Evolutionary conservation across 1,140 invertebrate species (phyloP).

Genomic region (Geopemphigus sp.): DNA sequence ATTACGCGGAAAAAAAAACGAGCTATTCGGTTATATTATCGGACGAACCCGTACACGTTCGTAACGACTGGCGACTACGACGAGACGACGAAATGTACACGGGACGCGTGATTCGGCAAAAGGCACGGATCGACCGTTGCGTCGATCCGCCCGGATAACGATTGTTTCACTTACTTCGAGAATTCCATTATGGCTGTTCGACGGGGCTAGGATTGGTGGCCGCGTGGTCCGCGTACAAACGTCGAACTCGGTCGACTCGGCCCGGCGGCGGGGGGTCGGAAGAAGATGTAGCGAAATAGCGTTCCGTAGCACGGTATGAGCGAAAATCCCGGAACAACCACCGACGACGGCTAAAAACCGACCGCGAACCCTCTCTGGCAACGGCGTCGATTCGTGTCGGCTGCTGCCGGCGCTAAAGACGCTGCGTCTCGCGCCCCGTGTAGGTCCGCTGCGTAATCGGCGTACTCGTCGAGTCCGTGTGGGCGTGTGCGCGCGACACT

Average conservation of each 20-base stretch:
- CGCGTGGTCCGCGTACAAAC: background rate
- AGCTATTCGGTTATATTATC: conserved; percentile 35
- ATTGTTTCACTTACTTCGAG: conserved; percentile 23
- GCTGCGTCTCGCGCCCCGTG: too few relatives aligned
- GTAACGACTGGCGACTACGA: too few relatives aligned
- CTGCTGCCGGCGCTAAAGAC: background rate
- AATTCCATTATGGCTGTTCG: conserved; percentile 27
- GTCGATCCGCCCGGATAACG: background rate
- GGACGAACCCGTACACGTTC: background rate
- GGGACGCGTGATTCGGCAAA: too few relatives aligned
- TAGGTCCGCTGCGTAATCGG: too few relatives aligned
- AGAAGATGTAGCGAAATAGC: background rate
- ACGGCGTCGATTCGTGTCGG: background rate
- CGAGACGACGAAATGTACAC: too few relatives aligned
- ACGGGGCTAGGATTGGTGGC: background rate
- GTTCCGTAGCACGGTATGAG: background rate
- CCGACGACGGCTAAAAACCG: background rate
- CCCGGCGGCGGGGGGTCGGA: too few relatives aligned
- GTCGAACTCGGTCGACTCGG: too few relatives aligned
- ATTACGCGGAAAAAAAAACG: conserved; percentile 36
- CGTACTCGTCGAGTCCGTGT: too few relatives aligned
- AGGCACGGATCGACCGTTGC: conserved; percentile 8
- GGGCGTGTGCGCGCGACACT: background rate
- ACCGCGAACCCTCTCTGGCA: background rate
- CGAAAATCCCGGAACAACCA: background rate